Conservation (phyloP, 2,888 invertebrate genomes). For the Abscondita cerata region DNA sequence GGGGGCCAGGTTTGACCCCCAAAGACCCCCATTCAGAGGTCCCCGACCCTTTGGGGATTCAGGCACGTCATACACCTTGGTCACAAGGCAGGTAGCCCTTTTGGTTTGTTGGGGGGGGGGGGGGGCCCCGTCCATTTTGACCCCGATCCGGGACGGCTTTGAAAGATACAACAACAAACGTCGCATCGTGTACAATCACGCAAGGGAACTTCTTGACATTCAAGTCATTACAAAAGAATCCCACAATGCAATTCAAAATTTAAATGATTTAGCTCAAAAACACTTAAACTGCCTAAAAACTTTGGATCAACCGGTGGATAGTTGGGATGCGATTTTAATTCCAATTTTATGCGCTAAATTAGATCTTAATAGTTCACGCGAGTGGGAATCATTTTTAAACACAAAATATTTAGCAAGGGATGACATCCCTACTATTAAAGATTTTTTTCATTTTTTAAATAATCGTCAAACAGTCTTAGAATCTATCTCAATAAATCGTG, state of each 20-base stretch:
- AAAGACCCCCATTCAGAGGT: too few relatives aligned
- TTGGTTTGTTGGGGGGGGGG: too few relatives aligned
- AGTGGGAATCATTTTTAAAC: neutral
- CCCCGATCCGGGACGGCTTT: too few relatives aligned
- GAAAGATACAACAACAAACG: neutral
- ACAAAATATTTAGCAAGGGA: neutral
- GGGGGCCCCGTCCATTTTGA: too few relatives aligned
- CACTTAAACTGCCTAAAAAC: neutral
- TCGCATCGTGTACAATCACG: neutral
- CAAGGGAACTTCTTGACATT: neutral
- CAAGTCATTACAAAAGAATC: neutral
- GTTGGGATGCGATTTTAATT: conserved; percentile 7
- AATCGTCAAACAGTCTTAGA: neutral
- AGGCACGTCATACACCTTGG: too few relatives aligned
- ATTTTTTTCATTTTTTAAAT: neutral
- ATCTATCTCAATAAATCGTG: neutral
- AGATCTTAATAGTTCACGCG: neutral
- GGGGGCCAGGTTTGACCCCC: too few relatives aligned
- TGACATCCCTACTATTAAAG: neutral
- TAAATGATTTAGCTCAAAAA: neutral
- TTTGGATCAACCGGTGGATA: conserved; percentile 1
- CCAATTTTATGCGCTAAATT: neutral
- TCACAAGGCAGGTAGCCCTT: too few relatives aligned
- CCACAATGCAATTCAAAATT: neutral
- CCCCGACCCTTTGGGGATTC: too few relatives aligned